Evolutionary conservation across 1,140 invertebrate species (phyloP).

Genomic region (Phymastichus coffea): DNA sequence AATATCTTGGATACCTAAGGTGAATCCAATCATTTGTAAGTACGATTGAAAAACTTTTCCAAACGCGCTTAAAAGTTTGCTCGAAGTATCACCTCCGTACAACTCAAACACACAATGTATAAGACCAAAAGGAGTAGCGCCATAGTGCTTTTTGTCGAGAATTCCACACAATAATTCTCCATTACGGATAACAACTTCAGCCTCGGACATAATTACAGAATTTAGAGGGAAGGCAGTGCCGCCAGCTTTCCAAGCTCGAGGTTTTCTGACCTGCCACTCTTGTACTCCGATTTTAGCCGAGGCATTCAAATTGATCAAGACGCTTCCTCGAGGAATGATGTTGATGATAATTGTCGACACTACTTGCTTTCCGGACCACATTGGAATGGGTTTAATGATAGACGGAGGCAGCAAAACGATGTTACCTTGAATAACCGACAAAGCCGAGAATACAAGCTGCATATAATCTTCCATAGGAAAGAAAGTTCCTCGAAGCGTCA

Average conservation of each 20-base stretch:
- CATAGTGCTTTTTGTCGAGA: constrained; percentile 97
- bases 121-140: constrained; percentile 90
- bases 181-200: constrained; percentile 84
- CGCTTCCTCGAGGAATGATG: constrained; percentile 73
- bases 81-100: constrained; percentile 86
- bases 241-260: constrained; percentile 65
- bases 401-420: constrained; percentile 81
- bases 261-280: constrained; percentile 66
- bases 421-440: constrained; percentile 66
- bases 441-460: constrained; percentile 84
- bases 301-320: constrained; percentile 75
- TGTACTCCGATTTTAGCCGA: constrained; percentile 82
- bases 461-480: constrained; percentile 85
- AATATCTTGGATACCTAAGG: constrained; percentile 94
- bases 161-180: constrained; percentile 91
- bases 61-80: constrained; percentile 81
- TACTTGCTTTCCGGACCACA: constrained; percentile 98
- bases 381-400: constrained; percentile 81
- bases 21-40: constrained; percentile 89
- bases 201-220: constrained; percentile 78
- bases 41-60: constrained; percentile 90
- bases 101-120: constrained; percentile 93
- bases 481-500: constrained; percentile 87
- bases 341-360: constrained; percentile 87
- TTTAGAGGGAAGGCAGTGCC: constrained; percentile 63